phyloP scores from a whole-genome alignment of 2,888 invertebrate genomes.

The Eilema depressum region DNA sequence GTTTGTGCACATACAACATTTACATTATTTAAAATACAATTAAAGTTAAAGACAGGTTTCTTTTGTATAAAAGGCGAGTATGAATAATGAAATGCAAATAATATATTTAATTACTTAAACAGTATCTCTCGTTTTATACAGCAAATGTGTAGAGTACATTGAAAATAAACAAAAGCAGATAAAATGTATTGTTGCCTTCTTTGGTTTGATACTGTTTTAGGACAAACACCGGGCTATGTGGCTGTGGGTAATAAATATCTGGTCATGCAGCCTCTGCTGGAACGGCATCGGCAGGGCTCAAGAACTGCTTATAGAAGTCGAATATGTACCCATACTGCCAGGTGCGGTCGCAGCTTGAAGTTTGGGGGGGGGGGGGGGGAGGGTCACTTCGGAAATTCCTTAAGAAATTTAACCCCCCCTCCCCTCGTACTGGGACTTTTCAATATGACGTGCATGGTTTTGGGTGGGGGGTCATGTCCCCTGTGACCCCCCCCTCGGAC shows the following conservation, averaged over 20 bases:
- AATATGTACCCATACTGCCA: not conserved
- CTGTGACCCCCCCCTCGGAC: too few species aligned
- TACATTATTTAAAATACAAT: not conserved
- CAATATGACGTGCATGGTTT: too few species aligned
- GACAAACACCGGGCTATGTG: not conserved
- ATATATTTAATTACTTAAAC: not conserved
- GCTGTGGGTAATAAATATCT: not conserved
- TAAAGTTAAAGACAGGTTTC: not conserved
- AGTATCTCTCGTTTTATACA: not conserved
- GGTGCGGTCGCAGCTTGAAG: too few species aligned
- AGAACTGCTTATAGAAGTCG: not conserved
- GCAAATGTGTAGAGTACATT: not conserved
- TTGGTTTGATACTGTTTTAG: not conserved
- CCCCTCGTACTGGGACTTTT: too few species aligned
- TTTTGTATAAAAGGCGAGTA: not conserved
- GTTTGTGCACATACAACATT: constrained; percentile 1
- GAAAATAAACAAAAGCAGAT: not conserved
- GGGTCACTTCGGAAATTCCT: too few species aligned
- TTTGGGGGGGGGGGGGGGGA: too few species aligned
- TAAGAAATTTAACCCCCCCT: too few species aligned
- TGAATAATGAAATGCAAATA: not conserved
- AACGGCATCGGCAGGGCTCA: not conserved
- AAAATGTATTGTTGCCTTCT: not conserved
- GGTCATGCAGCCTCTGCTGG: not conserved
- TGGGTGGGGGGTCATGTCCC: too few species aligned